phyloP scores from a whole-genome alignment of 2,797 vertebrate species.

The Epinephelus coioides region DNA sequence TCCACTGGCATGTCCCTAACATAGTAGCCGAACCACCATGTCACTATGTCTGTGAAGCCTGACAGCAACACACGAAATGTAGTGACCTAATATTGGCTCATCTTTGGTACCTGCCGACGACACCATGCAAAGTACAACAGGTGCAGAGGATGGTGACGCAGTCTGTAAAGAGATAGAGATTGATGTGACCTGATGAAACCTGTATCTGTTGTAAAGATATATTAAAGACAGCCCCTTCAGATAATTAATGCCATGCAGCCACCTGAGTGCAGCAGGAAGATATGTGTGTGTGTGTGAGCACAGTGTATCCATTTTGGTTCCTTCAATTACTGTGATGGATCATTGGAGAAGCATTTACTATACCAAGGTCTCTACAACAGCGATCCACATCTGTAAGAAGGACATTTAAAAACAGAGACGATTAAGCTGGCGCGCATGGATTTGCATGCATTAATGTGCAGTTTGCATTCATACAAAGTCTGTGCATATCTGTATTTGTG shows the following conservation, averaged over 20 bases:
- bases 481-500: constrained; percentile 8
- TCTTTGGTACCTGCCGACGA: not conserved
- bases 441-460: constrained; percentile 19
- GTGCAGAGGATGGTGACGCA: not conserved
- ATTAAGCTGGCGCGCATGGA: not conserved
- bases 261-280: not conserved
- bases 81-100: not conserved
- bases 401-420: not conserved
- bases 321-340: not conserved
- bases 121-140: not conserved
- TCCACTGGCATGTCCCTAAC: not conserved
- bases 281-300: not conserved
- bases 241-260: not conserved
- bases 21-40: not conserved
- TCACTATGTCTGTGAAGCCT: not conserved
- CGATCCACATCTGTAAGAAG: constrained; percentile 6
- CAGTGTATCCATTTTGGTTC: not conserved
- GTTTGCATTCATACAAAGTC: not conserved
- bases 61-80: not conserved
- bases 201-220: not conserved
- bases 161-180: constrained; percentile 1
- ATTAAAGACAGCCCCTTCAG: not conserved
- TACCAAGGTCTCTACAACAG: not conserved
- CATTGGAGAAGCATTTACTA: not conserved
- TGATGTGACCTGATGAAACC: not conserved